Conservation (phyloP, 2,797 vertebrate genomes). For the Distichodus sexfasciatus region DNA sequence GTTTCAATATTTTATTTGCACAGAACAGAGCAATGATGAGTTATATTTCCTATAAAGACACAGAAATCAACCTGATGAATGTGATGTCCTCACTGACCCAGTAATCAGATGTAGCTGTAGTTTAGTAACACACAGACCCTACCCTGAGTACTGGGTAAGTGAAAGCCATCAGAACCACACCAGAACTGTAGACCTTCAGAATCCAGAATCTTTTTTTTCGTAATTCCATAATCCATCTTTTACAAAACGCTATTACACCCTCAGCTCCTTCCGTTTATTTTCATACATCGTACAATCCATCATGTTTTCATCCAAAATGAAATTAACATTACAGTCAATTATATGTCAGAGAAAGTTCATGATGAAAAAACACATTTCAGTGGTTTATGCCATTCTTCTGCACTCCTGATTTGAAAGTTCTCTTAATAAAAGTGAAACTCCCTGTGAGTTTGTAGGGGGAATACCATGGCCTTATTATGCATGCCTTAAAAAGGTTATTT, state of each 20-base stretch:
- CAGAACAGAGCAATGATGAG: neutral
- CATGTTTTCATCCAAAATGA: no score
- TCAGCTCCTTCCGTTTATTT: no score
- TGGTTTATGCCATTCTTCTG: constrained; percentile 2
- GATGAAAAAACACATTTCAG: no score
- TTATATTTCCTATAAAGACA: neutral
- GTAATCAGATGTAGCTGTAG: constrained; percentile 77
- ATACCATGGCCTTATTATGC: constrained; percentile 44
- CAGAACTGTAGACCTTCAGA: neutral
- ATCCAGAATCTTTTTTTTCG: neutral
- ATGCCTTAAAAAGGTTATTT: constrained; percentile 42
- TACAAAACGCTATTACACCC: no score
- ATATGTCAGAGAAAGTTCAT: no score
- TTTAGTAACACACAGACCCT: constrained; percentile 65
- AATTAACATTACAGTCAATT: no score
- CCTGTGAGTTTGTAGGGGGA: constrained; percentile 45
- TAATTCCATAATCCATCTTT: no score
- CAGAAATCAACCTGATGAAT: neutral
- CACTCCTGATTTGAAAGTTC: constrained; percentile 20
- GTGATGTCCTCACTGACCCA: constrained; percentile 66
- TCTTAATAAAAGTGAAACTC: constrained; percentile 45
- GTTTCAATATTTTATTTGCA: neutral
- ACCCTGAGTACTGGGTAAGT: constrained; percentile 71
- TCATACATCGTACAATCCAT: no score
- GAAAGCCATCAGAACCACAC: constrained; percentile 45